Evolutionary conservation across 2,888 invertebrate species (phyloP).

Genomic region (Drosophila kuntzei): DNA sequence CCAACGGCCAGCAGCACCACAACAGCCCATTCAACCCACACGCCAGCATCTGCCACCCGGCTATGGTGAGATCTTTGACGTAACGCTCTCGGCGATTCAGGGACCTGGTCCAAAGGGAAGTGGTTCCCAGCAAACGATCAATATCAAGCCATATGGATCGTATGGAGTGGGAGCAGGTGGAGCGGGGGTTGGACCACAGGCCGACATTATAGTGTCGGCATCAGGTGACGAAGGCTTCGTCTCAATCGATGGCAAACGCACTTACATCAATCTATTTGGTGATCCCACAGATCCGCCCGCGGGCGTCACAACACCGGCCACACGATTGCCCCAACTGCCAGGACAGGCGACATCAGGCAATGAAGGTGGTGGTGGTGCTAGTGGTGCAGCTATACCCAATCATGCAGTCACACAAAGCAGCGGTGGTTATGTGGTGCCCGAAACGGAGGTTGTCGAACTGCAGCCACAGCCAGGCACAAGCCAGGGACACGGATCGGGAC

Average conservation of each 20-base stretch:
- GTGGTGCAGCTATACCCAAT: slow-evolving; percentile 31
- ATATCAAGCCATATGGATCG: slow-evolving; percentile 84
- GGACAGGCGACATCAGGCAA: slow-evolving; percentile 51
- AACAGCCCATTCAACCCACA: slow-evolving; percentile 84
- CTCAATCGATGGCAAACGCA: slow-evolving; percentile 95
- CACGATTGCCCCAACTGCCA: slow-evolving; percentile 82
- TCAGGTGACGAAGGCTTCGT: slow-evolving; percentile 94
- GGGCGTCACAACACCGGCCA: slow-evolving; percentile 82
- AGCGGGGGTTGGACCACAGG: slow-evolving; percentile 71
- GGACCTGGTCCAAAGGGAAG: slow-evolving; percentile 89
- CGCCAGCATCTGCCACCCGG: slow-evolving; percentile 86
- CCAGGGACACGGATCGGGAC: slow-evolving; percentile 73
- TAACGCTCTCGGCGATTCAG: slow-evolving; percentile 95
- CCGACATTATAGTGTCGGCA: slow-evolving; percentile 92
- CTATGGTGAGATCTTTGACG: slow-evolving; percentile 94
- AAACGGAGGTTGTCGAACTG: slow-evolving; percentile 86
- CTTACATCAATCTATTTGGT: slow-evolving; percentile 94
- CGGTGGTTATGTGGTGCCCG: slow-evolving; percentile 88
- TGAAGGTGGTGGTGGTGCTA: slow-evolving; percentile 44
- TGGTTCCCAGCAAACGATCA: slow-evolving; percentile 85
- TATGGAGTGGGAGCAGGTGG: slow-evolving; percentile 84
- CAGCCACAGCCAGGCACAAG: slow-evolving; percentile 85
- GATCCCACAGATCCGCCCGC: slow-evolving; percentile 86
- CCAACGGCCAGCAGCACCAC: slow-evolving; percentile 75
- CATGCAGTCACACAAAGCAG: slow-evolving; percentile 85